Base-by-base conservation (phyloP, 2,113 vertebrate species). In the Tychaedon coryphoeus region DNA sequence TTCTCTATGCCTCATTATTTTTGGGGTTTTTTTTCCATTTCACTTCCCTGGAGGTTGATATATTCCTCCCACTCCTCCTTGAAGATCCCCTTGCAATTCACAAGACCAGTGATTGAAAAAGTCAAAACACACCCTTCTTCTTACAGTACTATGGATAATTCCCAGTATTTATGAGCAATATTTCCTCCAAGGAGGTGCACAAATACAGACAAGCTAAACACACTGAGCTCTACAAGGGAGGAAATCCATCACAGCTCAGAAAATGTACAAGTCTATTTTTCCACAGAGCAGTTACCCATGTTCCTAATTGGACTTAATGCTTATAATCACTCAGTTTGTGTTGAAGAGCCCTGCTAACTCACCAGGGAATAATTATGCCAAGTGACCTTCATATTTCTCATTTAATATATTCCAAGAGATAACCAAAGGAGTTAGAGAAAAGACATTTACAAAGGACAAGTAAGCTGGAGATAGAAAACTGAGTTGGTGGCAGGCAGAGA, bases 311-410 rank as follows among this genome's bases (percentile, higher is more conserved):
- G 31, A 74, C 51, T 86, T 78, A 85, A 90, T 82, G 53, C 47
- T 89, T 81, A 25, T 91, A 87, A 89, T 87, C 65, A 78, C 19
- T 56, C 64, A 48, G 40, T 58, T 74, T 40, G 9, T 84, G 25
- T 24, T 86, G 86, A 86, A 96, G 48, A 47, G 43, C 56, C 33
- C 25, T 64, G n/a, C 67, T 89, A 70, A 77, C 36, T 51, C 28
- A 40, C 10, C 72, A 51, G 72, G 90, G 48, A 77, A 89, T 89
- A 77, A 89, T 71, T 88, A 53, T 36, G 48, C 69, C 79, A 66
- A 93, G 86, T 87, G 86, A 95, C 80, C 89, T 95, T 95, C 83
- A 75, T 78, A 64, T 75, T 77, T 95, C 42, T 83, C 47, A 48
- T 93, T 74, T 80, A 38, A 66, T 36, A 12, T 19, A 54, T 38